Conservation (phyloP, 2,797 vertebrate species). For the Nyctibius grandis region DNA sequence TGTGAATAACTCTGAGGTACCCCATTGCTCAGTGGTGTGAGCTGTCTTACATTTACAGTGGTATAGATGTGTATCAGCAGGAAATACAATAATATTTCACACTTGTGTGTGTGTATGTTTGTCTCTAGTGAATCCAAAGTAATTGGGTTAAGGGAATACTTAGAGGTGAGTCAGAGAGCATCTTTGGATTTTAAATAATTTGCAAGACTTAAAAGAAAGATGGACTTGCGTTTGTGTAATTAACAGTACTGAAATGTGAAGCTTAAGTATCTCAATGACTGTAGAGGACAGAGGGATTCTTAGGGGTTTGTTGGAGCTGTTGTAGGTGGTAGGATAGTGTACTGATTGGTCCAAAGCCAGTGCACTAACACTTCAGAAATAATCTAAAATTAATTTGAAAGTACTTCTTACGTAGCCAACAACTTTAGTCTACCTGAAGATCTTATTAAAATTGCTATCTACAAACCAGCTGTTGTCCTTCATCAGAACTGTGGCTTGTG, state of each 20-base stretch:
- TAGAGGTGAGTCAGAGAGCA: neutral
- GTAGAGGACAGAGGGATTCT: neutral
- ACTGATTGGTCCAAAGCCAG: neutral
- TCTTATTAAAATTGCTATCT: neutral
- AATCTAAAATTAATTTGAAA: neutral
- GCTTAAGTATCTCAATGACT: neutral
- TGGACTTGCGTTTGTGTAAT: neutral
- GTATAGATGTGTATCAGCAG: rapidly evolving
- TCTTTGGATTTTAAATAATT: neutral
- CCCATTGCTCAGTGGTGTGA: neutral
- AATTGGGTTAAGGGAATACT: neutral
- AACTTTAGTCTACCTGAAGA: neutral
- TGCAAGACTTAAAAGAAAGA: neutral
- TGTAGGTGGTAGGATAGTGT: neutral
- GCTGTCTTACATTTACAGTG: neutral
- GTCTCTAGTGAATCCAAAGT: neutral
- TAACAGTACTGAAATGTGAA: neutral
- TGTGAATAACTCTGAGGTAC: neutral
- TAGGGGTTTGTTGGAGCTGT: neutral
- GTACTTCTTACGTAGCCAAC: neutral
- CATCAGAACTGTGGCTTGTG: neutral
- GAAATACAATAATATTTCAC: neutral
- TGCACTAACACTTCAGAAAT: neutral
- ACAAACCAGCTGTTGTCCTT: neutral
- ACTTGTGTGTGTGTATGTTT: neutral